Base-by-base conservation (phyloP, 2,888 invertebrate genomes). In the Drosophila kuntzei region DNA sequence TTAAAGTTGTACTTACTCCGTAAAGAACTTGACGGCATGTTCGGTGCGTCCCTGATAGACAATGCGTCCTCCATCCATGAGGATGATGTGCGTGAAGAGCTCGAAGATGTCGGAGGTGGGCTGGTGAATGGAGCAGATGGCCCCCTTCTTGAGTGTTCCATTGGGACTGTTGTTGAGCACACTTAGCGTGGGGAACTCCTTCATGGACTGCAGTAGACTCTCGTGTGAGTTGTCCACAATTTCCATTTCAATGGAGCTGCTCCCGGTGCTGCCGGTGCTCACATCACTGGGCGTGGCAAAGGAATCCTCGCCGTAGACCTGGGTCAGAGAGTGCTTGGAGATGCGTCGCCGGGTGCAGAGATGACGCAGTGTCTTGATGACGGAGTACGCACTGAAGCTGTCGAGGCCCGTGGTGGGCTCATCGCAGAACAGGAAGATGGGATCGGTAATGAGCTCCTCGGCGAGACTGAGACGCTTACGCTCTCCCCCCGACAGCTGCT, bases 331-430 rank as follows among this genome's bases (percentile, higher is more conserved):
- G 16, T 80, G 80, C 44, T 86, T 89, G 0, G 71, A 69, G 20
- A 88, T 78, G 9, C 89, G 85, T 92, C 9, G 96, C 94, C 84
- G 72, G 0, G 91, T 91, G 59, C 91, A 91, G 32, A 96, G 93
- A 76, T 94, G 93, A 39, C 94, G 93, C 29, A 97, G 92, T 0
- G 95, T 95, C 71, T 95, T 94, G 9, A 97, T 95, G 0, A 98
- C 96, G 14, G 95, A 94, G 71, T 95, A 95, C 0, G 98, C 98
- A 90, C 95, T 97, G 92, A 95, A 98, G 79, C 97, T 97, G 92
- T 98, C 98, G 55, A 98, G 92, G 0, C 98, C 98, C 0, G 97
- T 97, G 0, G 98, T 98, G 0, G 98, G 98, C 90, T 98, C 98
- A 89, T 98, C 98, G 91, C 98, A 98, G 92, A 98, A 98, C 54